phyloP scores from a whole-genome alignment of 2,888 invertebrate species.

The Dorcus parallelipipedus region DNA sequence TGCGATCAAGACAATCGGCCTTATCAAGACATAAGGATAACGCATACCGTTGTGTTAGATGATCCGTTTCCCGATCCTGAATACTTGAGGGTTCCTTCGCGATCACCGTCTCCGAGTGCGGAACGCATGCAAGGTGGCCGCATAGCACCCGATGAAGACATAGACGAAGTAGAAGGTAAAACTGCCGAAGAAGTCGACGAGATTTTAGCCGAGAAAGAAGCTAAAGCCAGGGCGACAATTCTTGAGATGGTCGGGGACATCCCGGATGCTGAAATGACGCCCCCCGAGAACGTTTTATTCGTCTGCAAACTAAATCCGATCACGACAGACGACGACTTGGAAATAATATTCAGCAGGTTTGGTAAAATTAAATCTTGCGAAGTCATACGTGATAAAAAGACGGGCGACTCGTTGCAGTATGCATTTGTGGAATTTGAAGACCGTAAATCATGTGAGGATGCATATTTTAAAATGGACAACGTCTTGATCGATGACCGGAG shows the following conservation, averaged over 20 bases:
- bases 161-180: slow-evolving; percentile 83
- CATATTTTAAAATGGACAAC: slow-evolving; percentile 99
- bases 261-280: slow-evolving; percentile 95
- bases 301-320: slow-evolving; percentile 99
- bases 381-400: slow-evolving; percentile 90
- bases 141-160: slow-evolving; percentile 90
- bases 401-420: slow-evolving; percentile 94
- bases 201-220: slow-evolving; percentile 85
- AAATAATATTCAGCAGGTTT: slow-evolving; percentile 96
- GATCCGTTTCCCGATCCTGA: slow-evolving; percentile 93
- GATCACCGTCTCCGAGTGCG: slow-evolving; percentile 85
- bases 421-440: slow-evolving; percentile 98
- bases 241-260: slow-evolving; percentile 96
- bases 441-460: slow-evolving; percentile 90
- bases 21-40: slow-evolving; percentile 92
- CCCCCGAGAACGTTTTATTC: slow-evolving; percentile 98
- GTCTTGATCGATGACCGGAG: slow-evolving; percentile 97
- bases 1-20: slow-evolving; percentile 88
- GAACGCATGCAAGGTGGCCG: slow-evolving; percentile 80
- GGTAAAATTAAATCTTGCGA: slow-evolving; percentile 92
- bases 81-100: slow-evolving; percentile 70
- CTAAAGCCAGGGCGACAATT: slow-evolving; percentile 94
- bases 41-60: slow-evolving; percentile 92
- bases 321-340: slow-evolving; percentile 94
- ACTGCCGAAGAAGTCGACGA: slow-evolving; percentile 82